phyloP scores from a whole-genome alignment of 2,113 vertebrate species.

The Dromaius novaehollandiae region DNA sequence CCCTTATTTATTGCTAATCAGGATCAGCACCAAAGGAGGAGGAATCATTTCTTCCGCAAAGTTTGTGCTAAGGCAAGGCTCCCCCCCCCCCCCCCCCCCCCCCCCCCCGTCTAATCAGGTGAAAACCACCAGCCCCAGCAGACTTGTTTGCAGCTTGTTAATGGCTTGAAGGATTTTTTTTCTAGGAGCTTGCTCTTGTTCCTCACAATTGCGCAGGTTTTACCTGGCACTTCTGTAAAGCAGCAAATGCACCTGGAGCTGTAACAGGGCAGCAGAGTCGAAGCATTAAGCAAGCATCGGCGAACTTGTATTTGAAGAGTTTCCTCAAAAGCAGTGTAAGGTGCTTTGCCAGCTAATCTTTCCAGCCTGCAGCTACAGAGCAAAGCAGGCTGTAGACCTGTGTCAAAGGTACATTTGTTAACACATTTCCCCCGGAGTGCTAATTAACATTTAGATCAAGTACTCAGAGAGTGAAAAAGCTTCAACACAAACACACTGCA shows the following conservation, averaged over 20 bases:
- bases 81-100: no score
- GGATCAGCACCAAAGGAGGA: not conserved
- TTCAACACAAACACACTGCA: not conserved
- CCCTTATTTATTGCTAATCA: slow-evolving; percentile 39
- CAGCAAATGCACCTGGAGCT: not conserved
- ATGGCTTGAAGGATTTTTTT: not conserved
- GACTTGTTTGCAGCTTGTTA: not conserved
- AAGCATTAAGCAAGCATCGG: not conserved
- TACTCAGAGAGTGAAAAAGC: not conserved
- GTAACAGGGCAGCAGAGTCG: not conserved
- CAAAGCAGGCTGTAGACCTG: slow-evolving; percentile 22
- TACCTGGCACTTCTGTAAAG: fast-evolving
- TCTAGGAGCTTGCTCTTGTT: not conserved
- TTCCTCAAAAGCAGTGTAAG: slow-evolving; percentile 63
- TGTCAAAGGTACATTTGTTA: slow-evolving; percentile 72
- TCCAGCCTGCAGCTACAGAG: slow-evolving; percentile 53
- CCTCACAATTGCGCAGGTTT: not conserved
- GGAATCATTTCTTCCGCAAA: not conserved
- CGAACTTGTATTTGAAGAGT: not conserved
- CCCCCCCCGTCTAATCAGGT: not conserved
- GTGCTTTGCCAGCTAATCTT: not conserved
- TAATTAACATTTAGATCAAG: slow-evolving; percentile 68
- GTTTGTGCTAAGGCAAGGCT: not conserved
- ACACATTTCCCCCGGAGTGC: slow-evolving; percentile 62
- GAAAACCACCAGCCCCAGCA: not conserved